Conservation (phyloP, 2,888 invertebrate species). For the Nomada goodeniana region DNA sequence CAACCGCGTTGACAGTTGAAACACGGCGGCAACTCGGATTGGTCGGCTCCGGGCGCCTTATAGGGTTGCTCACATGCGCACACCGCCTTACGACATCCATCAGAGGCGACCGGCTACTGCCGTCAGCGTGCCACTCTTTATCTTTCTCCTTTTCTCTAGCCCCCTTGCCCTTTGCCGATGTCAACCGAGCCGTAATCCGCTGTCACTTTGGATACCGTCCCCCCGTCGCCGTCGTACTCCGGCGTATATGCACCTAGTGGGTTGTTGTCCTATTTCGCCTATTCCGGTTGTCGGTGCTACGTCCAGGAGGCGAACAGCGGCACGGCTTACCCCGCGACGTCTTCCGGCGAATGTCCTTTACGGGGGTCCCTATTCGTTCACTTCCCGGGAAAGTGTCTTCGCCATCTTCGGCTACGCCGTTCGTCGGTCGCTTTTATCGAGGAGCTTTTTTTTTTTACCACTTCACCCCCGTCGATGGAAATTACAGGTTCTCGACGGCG, state of each 20-base stretch:
- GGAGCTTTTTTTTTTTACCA: conserved; percentile 13
- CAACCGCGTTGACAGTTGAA: conserved; percentile 83
- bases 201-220: conserved; percentile 56
- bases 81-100: conserved; percentile 81
- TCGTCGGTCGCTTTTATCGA: conserved; percentile 40
- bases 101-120: conserved; percentile 79
- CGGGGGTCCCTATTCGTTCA: conserved; percentile 39
- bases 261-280: conserved; percentile 61
- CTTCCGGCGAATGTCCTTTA: conserved; percentile 55
- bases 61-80: conserved; percentile 83
- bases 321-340: conserved; percentile 22
- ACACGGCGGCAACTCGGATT: conserved; percentile 81
- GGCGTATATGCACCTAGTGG: conserved; percentile 64
- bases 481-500: conserved; percentile 25
- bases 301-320: background rate
- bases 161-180: conserved; percentile 57
- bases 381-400: conserved; percentile 55
- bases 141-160: conserved; percentile 60
- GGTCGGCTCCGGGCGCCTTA: conserved; percentile 81
- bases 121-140: conserved; percentile 71
- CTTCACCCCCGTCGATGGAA: background rate
- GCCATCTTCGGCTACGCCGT: conserved; percentile 34
- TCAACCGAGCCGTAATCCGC: conserved; percentile 64
- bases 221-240: conserved; percentile 62
- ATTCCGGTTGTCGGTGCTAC: conserved; percentile 36